Evolutionary conservation across 2,888 invertebrate genomes (phyloP), one percentile per base, ranked within the genome.

Genomic region (Xanthia togata): DNA sequence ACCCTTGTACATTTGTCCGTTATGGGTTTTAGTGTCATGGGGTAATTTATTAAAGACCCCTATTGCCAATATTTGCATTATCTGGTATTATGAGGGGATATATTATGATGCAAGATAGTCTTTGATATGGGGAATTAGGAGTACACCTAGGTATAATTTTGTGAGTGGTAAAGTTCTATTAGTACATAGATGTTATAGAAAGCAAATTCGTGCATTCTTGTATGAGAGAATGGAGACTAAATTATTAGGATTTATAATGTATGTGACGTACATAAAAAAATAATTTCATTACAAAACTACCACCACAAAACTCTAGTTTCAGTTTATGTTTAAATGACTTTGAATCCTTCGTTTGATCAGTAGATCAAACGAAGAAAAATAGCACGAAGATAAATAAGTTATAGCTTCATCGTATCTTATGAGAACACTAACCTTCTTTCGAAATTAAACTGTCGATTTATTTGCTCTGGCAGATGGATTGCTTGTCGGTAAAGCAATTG

Each of bases 381-480:
- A 82, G 31, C 35, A 53, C 23, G 20, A 63, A 59, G 44, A 65
- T 80, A 82, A 82, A 84, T 73, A 81, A 80, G 74, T 71, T 78
- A 78, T 84, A 69, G 70, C 70, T 65, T 44, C 85, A 71, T 75
- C 81, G 77, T 82, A 78, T 83, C 77, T 68, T 68, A 76, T 62
- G 72, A 84, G 87, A 89, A 83, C 85, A 84, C 70, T 81, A 80
- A 84, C 82, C 78, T 85, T 77, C 82, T 87, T 87, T 89, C 86
- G 73, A 93, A 93, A 94, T 93, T 93, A 93, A 93, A 91, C 92
- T 92, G 93, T 93, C 92, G 92, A 91, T 93, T 93, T 93, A 94
- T 94, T 93, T 94, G 90, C 91, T 86, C 86, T 81, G 83, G 87
- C 90, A 93, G 94, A 94, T 93, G 93, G 93, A 94, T 94, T 92